phyloP scores from a whole-genome alignment of 2,888 invertebrate species.

The Junonia oenone region DNA sequence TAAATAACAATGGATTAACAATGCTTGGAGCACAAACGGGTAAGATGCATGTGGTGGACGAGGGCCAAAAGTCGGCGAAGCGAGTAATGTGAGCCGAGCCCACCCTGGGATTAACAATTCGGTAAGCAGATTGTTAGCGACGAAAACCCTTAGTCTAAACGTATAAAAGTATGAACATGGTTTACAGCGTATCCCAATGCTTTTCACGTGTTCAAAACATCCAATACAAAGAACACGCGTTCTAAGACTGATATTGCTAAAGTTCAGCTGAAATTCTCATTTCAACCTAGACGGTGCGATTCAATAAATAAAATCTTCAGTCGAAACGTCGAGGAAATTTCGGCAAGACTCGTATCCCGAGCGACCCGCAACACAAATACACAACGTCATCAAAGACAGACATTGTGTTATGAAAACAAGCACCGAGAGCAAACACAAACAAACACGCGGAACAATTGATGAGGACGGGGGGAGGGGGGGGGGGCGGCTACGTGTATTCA shows the following conservation, averaged over 20 bases:
- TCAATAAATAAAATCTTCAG: constrained; percentile 4
- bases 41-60: constrained; percentile 57
- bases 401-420: constrained; percentile 76
- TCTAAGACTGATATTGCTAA: neutral
- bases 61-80: constrained; percentile 55
- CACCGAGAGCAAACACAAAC: constrained; percentile 71
- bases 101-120: constrained; percentile 51
- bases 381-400: constrained; percentile 69
- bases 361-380: constrained; percentile 62
- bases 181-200: neutral
- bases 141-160: constrained; percentile 30
- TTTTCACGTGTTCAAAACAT: neutral
- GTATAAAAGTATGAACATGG: neutral
- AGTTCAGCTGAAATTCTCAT: neutral
- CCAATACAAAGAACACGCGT: neutral
- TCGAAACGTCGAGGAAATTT: constrained; percentile 14
- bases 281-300: neutral
- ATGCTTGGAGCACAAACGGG: constrained; percentile 44
- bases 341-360: constrained; percentile 36
- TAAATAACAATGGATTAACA: constrained; percentile 66
- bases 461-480: constrained; percentile 48
- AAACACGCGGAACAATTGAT: constrained; percentile 73
- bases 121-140: constrained; percentile 51
- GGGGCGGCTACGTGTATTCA: constrained; percentile 43
- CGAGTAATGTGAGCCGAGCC: constrained; percentile 49